phyloP scores from a whole-genome alignment of 2,888 invertebrate genomes.

The Meganola albula region DNA sequence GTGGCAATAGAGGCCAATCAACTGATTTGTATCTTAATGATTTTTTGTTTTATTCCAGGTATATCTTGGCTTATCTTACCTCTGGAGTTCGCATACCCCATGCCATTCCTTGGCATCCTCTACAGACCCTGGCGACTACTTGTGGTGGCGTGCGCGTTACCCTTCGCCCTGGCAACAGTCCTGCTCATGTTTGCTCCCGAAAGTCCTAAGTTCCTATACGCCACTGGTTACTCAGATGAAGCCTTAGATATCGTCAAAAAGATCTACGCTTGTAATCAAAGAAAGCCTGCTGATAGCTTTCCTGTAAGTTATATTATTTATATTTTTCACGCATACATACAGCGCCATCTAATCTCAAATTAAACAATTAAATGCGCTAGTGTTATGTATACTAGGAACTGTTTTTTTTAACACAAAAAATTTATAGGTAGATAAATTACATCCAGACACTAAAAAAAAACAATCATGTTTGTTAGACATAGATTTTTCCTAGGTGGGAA shows the following conservation, averaged over 20 bases:
- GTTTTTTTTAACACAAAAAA: too few relatives aligned
- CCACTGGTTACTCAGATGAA: conserved; percentile 76
- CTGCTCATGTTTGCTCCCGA: conserved; percentile 82
- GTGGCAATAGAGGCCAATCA: too few relatives aligned
- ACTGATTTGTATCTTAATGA: too few relatives aligned
- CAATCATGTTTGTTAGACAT: too few relatives aligned
- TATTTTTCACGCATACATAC: background rate
- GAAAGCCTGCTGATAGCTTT: conserved; percentile 44
- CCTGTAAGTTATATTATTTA: conserved; percentile 39
- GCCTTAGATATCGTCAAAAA: conserved; percentile 71
- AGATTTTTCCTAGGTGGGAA: too few relatives aligned
- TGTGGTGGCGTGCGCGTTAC: conserved; percentile 80
- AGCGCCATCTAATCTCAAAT: background rate
- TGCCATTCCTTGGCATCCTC: conserved; percentile 67
- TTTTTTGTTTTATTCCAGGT: too few relatives aligned
- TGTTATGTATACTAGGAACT: too few relatives aligned
- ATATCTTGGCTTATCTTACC: conserved; percentile 84
- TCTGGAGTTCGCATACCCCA: conserved; percentile 58
- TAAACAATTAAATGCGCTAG: too few relatives aligned
- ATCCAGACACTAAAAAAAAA: too few relatives aligned
- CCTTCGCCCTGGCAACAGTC: conserved; percentile 79
- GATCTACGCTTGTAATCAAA: conserved; percentile 55
- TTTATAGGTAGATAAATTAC: too few relatives aligned
- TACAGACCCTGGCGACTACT: conserved; percentile 87
- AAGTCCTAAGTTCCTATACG: conserved; percentile 86